These are phyloP conservation scores for Austrofundulus limnaeus DNA, from an alignment of 2,113 vertebrate genomes.

Conservation along the genomic window DNA sequence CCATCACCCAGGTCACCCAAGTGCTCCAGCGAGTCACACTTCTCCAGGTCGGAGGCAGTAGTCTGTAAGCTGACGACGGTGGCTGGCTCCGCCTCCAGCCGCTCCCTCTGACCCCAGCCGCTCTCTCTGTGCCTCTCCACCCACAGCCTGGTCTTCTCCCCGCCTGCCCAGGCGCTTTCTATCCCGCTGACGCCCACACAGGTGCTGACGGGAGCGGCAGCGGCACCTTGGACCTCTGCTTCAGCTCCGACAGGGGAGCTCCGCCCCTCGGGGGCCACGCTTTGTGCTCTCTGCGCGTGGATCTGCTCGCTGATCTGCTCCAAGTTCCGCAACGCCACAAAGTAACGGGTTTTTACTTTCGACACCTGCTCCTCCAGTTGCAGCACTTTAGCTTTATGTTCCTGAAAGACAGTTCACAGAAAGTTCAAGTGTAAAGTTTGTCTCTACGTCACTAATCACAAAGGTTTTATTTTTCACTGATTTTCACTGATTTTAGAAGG, in stretches of 20 bases:
- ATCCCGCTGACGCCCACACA: conserved; percentile 21
- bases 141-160: conserved; percentile 61
- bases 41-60: conserved; percentile 91
- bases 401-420: conserved; percentile 73
- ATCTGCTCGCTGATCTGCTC: conserved; percentile 96
- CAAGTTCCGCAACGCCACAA: conserved; percentile 86
- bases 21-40: conserved; percentile 92
- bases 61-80: conserved; percentile 90
- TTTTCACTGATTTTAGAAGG: too few relatives aligned
- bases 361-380: conserved; percentile 84
- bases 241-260: conserved; percentile 79
- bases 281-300: conserved; percentile 83
- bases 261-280: conserved; percentile 62
- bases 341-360: conserved; percentile 90
- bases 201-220: conserved; percentile 17
- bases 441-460: too few relatives aligned
- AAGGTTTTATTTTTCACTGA: too few relatives aligned
- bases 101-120: conserved; percentile 37
- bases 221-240: conserved; percentile 47
- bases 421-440: too few relatives aligned
- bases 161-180: conserved; percentile 62
- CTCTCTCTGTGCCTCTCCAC: conserved; percentile 48
- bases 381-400: conserved; percentile 88
- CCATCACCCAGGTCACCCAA: conserved; percentile 81
- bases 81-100: conserved; percentile 75